Evolutionary conservation across 1,140 invertebrate species (phyloP).

Genomic region (Conus betulinus): DNA sequence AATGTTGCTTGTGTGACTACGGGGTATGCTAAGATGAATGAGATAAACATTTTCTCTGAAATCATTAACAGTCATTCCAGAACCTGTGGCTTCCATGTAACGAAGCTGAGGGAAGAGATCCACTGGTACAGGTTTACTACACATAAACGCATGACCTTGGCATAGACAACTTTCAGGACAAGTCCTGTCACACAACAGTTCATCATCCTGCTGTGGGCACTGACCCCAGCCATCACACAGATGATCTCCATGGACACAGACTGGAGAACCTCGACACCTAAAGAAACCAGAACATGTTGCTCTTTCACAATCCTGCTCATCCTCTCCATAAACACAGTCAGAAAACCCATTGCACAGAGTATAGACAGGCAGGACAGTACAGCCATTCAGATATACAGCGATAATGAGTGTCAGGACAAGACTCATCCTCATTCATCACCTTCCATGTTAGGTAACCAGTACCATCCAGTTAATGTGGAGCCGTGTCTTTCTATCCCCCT

Average conservation of each 20-base stretch:
- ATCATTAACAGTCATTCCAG: background rate
- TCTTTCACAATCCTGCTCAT: conserved; percentile 5
- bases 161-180: conserved; percentile 50
- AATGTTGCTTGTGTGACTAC: background rate
- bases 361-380: conserved; percentile 16
- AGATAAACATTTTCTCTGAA: background rate
- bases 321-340: background rate
- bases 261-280: conserved; percentile 11
- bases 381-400: background rate
- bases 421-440: background rate
- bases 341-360: conserved; percentile 14
- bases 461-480: background rate
- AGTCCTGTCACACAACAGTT: conserved; percentile 23
- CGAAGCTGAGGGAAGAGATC: background rate
- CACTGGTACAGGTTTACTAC: background rate
- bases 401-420: conserved; percentile 22
- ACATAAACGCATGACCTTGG: conserved; percentile 12
- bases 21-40: background rate
- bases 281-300: conserved; percentile 39
- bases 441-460: background rate
- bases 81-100: background rate
- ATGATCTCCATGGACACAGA: conserved; percentile 30
- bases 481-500: too few species aligned
- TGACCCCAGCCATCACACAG: conserved; percentile 32
- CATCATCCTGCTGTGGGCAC: conserved; percentile 42